These are phyloP conservation scores for Volucella bombylans DNA, from an alignment of 2,888 invertebrate species.

Conservation along the genomic window DNA sequence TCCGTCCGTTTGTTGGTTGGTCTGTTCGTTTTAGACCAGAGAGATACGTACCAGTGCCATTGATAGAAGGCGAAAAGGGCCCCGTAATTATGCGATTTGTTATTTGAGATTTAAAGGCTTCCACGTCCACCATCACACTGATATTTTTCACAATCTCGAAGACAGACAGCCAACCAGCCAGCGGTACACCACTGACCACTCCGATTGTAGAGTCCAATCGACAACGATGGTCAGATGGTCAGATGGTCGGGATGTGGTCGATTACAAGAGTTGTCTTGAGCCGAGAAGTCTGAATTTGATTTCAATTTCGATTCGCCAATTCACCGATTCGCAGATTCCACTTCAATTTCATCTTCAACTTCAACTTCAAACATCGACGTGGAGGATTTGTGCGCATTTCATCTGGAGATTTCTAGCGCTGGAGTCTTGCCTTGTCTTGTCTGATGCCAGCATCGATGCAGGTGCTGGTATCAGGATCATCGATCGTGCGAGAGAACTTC, in stretches of 20 bases:
- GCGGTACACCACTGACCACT: slow-evolving; percentile 1
- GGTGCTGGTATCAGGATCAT: slow-evolving; percentile 71
- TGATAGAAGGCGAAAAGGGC: slow-evolving; percentile 60
- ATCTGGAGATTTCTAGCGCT: slow-evolving; percentile 33
- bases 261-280: slow-evolving; percentile 31
- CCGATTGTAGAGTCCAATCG: neutral
- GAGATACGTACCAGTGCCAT: neutral
- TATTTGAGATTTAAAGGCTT: slow-evolving; percentile 71
- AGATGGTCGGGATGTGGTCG: slow-evolving; percentile 25
- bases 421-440: neutral
- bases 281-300: slow-evolving; percentile 59
- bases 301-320: slow-evolving; percentile 66
- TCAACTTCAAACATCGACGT: too few species aligned
- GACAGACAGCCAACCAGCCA: slow-evolving; percentile 22
- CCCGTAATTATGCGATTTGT: slow-evolving; percentile 73
- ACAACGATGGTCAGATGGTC: neutral
- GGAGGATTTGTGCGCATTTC: slow-evolving; percentile 42
- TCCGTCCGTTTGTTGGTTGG: slow-evolving; percentile 27
- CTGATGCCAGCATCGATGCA: slow-evolving; percentile 49
- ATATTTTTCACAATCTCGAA: slow-evolving; percentile 38
- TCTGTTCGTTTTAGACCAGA: neutral
- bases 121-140: slow-evolving; percentile 41
- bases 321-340: too few species aligned
- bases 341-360: too few species aligned
- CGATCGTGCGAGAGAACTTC: slow-evolving; percentile 57